Percentiles rank a stretch among this genome's conserved stretches.
These are phyloP conservation scores for Dryobates pubescens DNA, from an alignment of 2,797 vertebrate species.

Conservation along the genomic window DNA sequence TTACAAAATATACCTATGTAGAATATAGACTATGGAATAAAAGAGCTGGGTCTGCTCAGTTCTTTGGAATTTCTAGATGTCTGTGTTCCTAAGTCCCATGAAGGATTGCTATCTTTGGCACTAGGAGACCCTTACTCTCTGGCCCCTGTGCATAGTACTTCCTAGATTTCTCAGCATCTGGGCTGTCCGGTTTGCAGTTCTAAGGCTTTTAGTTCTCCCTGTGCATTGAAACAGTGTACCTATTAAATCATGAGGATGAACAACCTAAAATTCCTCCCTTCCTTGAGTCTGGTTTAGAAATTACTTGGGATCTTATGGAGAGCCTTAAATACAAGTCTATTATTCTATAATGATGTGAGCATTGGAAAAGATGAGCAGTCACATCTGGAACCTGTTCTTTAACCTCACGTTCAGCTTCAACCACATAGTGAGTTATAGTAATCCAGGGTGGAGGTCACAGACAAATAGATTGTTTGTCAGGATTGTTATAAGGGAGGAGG, in stretches of 20 bases:
- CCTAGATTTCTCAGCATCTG: neutral
- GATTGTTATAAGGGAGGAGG: neutral
- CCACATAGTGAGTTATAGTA: slow-evolving; percentile 1
- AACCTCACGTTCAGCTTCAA: neutral
- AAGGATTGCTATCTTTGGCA: neutral
- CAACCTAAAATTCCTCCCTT: neutral
- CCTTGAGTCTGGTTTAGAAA: slow-evolving; percentile 1
- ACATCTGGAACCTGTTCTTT: slow-evolving; percentile 26
- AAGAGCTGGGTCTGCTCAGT: neutral
- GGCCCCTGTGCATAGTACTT: neutral
- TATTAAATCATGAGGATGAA: neutral
- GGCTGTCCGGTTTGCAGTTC: neutral
- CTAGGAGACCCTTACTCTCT: neutral
- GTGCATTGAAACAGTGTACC: neutral
- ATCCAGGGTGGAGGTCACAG: slow-evolving; percentile 13
- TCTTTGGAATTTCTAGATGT: neutral
- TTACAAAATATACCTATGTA: neutral
- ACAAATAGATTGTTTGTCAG: slow-evolving; percentile 31
- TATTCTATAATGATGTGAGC: neutral
- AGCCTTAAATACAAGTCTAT: slow-evolving; percentile 8
- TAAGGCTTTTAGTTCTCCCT: neutral
- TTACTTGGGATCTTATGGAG: slow-evolving; percentile 15
- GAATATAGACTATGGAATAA: neutral
- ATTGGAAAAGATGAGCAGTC: slow-evolving; percentile 42
- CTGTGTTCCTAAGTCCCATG: neutral